Conservation (phyloP, 2,888 invertebrate genomes). For the Eumacrocentrus americanus region DNA sequence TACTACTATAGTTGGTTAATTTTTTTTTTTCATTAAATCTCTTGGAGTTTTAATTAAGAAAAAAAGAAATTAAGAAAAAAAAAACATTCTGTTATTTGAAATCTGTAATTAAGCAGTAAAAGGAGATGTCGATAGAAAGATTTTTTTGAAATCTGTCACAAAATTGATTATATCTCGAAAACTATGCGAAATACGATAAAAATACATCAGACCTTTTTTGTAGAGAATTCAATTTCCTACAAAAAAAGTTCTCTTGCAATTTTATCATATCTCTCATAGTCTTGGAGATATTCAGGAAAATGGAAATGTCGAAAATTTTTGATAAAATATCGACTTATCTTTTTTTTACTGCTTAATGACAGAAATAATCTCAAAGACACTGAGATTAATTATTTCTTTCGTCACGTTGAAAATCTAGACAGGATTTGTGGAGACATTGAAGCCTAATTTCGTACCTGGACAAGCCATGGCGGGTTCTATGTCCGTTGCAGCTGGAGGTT, state of each 20-base stretch:
- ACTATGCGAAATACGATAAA: too few relatives aligned
- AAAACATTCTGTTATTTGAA: conserved; percentile 19
- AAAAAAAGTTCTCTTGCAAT: too few relatives aligned
- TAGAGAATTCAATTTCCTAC: too few relatives aligned
- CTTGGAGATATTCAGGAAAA: too few relatives aligned
- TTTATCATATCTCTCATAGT: too few relatives aligned
- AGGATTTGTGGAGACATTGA: conserved; percentile 87
- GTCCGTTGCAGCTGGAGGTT: conserved; percentile 48
- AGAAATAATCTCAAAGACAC: too few relatives aligned
- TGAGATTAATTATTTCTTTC: too few relatives aligned
- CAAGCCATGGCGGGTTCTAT: conserved; percentile 75
- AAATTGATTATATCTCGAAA: too few relatives aligned
- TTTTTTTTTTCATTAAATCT: conserved; percentile 4
- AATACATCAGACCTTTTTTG: too few relatives aligned
- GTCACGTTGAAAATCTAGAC: conserved; percentile 72
- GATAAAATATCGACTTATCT: conserved; percentile 17
- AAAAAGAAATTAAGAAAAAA: too few relatives aligned
- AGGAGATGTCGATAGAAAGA: neutral
- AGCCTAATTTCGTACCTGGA: conserved; percentile 87
- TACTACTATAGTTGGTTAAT: neutral
- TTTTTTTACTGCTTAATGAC: conserved; percentile 45
- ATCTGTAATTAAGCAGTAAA: conserved; percentile 7
- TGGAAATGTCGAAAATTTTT: neutral
- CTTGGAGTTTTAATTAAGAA: too few relatives aligned
- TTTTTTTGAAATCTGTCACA: too few relatives aligned